These are phyloP conservation scores for Discoglossus pictus DNA, from an alignment of 2,797 vertebrate genomes.

Conservation along the genomic window DNA sequence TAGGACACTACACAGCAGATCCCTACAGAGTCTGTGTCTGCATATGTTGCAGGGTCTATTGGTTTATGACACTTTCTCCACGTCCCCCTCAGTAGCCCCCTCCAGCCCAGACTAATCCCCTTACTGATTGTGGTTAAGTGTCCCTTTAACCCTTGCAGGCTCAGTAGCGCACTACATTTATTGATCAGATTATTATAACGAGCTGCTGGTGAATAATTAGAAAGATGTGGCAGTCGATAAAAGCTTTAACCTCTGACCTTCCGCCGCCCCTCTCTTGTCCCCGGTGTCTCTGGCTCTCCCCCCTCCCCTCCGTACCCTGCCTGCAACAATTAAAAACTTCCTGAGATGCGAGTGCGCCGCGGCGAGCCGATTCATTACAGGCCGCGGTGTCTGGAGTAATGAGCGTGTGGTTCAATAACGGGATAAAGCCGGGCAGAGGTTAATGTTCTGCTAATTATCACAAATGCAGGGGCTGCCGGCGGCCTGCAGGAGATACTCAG, in stretches of 20 bases:
- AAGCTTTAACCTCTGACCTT: constrained; percentile 64
- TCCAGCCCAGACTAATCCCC: too few relatives aligned
- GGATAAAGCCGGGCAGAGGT: constrained; percentile 63
- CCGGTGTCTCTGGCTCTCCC: not conserved
- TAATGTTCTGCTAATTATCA: constrained; percentile 66
- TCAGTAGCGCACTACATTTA: not conserved
- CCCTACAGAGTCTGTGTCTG: too few relatives aligned
- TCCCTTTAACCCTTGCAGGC: too few relatives aligned
- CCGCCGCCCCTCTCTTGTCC: not conserved
- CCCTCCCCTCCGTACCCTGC: not conserved
- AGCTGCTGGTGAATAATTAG: constrained; percentile 48
- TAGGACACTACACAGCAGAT: too few relatives aligned
- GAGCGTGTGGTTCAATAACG: constrained; percentile 60
- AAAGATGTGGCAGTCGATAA: constrained; percentile 57
- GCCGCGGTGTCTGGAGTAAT: constrained; percentile 63
- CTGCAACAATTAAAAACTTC: constrained; percentile 58
- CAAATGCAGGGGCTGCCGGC: not conserved
- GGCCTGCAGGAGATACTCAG: too few relatives aligned
- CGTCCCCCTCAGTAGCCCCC: too few relatives aligned
- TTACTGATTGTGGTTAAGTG: too few relatives aligned
- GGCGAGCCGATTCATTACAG: constrained; percentile 57
- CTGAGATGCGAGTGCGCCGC: rapidly evolving
- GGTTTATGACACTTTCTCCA: too few relatives aligned
- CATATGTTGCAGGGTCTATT: too few relatives aligned
- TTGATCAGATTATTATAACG: constrained; percentile 56